Base-by-base conservation (phyloP, 2,888 invertebrate genomes). In the Diabrotica balteata region DNA sequence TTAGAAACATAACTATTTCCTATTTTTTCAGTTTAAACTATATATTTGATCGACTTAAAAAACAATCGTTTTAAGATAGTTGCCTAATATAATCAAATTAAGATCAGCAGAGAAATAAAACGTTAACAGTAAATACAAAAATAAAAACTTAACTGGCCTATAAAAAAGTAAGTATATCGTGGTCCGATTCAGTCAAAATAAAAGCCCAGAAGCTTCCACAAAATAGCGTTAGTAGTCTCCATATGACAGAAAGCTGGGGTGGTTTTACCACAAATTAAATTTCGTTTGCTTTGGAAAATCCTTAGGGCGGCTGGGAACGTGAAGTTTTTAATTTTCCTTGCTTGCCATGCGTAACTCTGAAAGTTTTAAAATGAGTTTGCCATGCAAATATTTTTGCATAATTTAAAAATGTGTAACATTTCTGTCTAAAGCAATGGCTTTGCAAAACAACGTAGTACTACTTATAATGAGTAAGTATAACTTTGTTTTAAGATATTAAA, bases 161-260 rank as follows among this genome's bases (percentile, higher is more conserved):
- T 61, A 66, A 61, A 57, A 66, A 68, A 70, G 72, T 63, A 70
- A 59, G 58, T 54, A 43, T 54, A 42, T 43, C n/a, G 5, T 8
- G 64, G 59, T 66, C 42, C 42, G 43, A 42, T 54, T 7, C 32
- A 69, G 71, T 73, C 75, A 75, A 79, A 77, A 78, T 78, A 77
- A 78, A 79, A 78, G 76, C 71, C 73, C 70, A 55, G 72, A 73
- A 73, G 74, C 73, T 76, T 72, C 72, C 74, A 74, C 71, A 75
- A 76, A 77, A 77, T 74, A 73, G 73, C 74, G 71, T 76, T 76
- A 76, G 71, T 59, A 53, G 64, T 73, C 73, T 72, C 75, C 74
- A 67, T 70, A 68, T 70, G 64, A 66, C 64, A 55, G 47, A 47
- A 55, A 55, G 45, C 55, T 17, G 44, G 42, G 50, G 9, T 51